Evolutionary conservation across 2,888 invertebrate genomes (phyloP), one percentile per base, ranked within the genome.

Genomic region (Melanargia galathea): DNA sequence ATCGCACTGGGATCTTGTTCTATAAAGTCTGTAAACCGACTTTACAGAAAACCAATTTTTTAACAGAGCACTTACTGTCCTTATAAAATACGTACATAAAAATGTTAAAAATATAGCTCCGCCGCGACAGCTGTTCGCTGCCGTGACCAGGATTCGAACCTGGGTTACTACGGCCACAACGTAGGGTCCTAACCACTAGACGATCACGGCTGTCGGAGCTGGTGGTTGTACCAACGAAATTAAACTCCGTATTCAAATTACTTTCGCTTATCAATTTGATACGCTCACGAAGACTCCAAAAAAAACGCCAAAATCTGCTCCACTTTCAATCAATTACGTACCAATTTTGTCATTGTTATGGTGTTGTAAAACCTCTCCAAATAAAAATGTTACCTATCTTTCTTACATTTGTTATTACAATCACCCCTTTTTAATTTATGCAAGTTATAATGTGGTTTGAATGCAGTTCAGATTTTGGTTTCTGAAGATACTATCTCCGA

Each of bases 111-210:
- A 38, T 16, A 11, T 7, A 35, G 48, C 58, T 58, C 58, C 58
- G 58, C 58, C 48, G 58, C 48, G 38, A 48, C 48, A 48, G 58
- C 58, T 48, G 35, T 52, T 24, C 56, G 70, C 83, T 86, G 86
- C 85, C 86, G 85, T 86, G 86, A 86, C 86, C 87, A 87, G 94
- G 94, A 94, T 93, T 94, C 94, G 94, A 94, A 94, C 94, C 94
- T 94, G 94, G 94, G 94, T 94, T 94, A 93, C 93, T 93, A 93
- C 94, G 94, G 94, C 94, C 94, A 94, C 94, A 94, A 94, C 94
- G 94, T 93, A 93, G 93, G 92, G 93, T 94, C 93, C 94, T 94
- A 93, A 94, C 94, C 94, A 94, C 94, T 94, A 94, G 93, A 94
- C 94, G 93, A 94, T 94, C 93, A 93, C 75, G 75, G 74, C 74